These are phyloP conservation scores for Epiblema foenella DNA, from an alignment of 2,888 invertebrate genomes.

Conservation along the genomic window DNA sequence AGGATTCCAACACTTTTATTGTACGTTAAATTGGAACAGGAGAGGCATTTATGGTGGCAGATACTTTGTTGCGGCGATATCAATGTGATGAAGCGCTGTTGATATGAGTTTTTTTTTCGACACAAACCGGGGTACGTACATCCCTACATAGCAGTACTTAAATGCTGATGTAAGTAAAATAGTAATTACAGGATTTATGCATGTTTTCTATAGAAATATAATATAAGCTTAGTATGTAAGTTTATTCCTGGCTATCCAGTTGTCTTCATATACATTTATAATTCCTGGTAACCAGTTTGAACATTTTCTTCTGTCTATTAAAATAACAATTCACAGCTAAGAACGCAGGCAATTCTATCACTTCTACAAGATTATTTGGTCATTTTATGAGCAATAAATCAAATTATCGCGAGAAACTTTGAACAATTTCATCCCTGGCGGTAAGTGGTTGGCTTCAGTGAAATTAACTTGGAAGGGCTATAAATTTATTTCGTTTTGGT, in stretches of 20 bases:
- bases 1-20: conserved; percentile 75
- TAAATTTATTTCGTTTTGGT: conserved; percentile 30
- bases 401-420: conserved; percentile 32
- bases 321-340: neutral
- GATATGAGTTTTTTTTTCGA: neutral
- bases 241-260: no score
- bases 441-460: conserved; percentile 30
- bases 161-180: no score
- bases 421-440: conserved; percentile 30
- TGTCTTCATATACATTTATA: no score
- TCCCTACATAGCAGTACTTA: no score
- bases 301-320: neutral
- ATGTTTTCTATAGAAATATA: no score
- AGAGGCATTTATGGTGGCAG: conserved; percentile 58
- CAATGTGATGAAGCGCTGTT: conserved; percentile 44
- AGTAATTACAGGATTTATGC: no score
- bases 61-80: conserved; percentile 49
- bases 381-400: conserved; percentile 30
- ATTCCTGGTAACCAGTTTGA: neutral
- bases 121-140: neutral
- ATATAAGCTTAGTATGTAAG: no score
- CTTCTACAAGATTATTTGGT: conserved; percentile 19
- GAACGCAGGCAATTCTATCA: neutral
- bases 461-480: conserved; percentile 30
- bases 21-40: conserved; percentile 76